phyloP scores from a whole-genome alignment of 92 coral and sea anemone genomes.

The Bergia puertoricense region DNA sequence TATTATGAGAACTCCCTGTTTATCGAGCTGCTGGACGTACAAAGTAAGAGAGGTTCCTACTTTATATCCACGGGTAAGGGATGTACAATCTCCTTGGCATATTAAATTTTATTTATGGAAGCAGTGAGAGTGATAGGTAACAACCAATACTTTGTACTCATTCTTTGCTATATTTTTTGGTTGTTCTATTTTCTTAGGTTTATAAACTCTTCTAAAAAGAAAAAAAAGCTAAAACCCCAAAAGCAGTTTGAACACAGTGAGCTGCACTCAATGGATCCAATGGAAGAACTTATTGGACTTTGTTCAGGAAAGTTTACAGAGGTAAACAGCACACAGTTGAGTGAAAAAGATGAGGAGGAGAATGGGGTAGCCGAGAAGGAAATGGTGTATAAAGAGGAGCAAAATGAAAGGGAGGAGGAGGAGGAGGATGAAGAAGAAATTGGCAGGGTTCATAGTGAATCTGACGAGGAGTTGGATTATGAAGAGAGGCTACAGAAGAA shows the following conservation, averaged over 20 bases:
- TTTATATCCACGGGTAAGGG: too few relatives aligned
- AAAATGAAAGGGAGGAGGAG: neutral
- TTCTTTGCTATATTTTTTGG: too few relatives aligned
- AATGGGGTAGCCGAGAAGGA: neutral
- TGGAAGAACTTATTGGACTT: conserved; percentile 90
- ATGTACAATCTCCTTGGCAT: too few relatives aligned
- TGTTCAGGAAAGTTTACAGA: conserved; percentile 90
- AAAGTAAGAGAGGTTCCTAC: too few relatives aligned
- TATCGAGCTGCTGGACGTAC: too few relatives aligned
- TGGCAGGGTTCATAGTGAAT: conserved; percentile 49
- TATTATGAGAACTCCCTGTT: too few relatives aligned
- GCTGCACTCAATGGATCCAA: conserved; percentile 46
- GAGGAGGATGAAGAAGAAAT: conserved; percentile 31
- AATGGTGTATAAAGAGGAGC: conserved; percentile 23
- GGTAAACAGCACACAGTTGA: conserved; percentile 23
- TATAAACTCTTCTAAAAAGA: conserved; percentile 70
- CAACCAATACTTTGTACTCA: too few relatives aligned
- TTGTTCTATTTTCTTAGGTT: conserved; percentile 46
- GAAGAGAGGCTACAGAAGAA: conserved; percentile 61
- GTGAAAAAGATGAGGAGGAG: conserved; percentile 3
- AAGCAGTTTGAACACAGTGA: conserved; percentile 36
- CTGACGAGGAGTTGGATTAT: conserved; percentile 44
- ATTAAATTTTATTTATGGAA: too few relatives aligned
- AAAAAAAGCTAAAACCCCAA: conserved; percentile 56
- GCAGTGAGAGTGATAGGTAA: too few relatives aligned